Evolutionary conservation across 2,888 invertebrate genomes (phyloP).

Genomic region (Tipula lateralis): DNA sequence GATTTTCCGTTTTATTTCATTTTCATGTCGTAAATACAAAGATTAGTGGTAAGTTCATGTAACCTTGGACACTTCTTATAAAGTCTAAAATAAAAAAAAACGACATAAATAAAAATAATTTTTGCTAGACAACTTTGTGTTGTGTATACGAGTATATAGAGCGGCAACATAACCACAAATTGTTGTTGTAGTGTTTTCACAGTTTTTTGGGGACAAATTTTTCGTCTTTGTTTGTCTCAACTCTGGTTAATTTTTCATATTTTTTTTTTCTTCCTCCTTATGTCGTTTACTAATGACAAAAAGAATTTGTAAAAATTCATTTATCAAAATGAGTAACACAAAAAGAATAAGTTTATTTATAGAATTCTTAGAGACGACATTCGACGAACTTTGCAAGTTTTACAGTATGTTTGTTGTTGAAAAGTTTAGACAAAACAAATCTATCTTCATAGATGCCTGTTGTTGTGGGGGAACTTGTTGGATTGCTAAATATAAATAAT

Average conservation of each 20-base stretch:
- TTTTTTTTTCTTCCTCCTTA: background rate
- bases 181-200: background rate
- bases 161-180: background rate
- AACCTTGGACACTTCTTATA: background rate
- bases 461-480: background rate
- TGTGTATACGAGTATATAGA: background rate
- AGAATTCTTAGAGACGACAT: background rate
- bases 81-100: background rate
- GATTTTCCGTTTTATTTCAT: background rate
- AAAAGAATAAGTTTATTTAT: background rate
- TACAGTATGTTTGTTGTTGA: background rate
- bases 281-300: background rate
- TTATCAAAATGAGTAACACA: background rate
- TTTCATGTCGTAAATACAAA: background rate
- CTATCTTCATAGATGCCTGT: background rate
- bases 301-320: slow-evolving; percentile 12
- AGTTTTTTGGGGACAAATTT: slow-evolving; percentile 6
- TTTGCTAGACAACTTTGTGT: background rate
- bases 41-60: slow-evolving; percentile 19
- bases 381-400: background rate
- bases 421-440: background rate
- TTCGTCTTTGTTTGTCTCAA: slow-evolving; percentile 3
- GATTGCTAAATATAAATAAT: background rate
- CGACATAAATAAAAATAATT: background rate
- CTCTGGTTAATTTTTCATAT: background rate